Conservation (phyloP, 2,888 invertebrate species). For the Dexiosoma caninum region DNA sequence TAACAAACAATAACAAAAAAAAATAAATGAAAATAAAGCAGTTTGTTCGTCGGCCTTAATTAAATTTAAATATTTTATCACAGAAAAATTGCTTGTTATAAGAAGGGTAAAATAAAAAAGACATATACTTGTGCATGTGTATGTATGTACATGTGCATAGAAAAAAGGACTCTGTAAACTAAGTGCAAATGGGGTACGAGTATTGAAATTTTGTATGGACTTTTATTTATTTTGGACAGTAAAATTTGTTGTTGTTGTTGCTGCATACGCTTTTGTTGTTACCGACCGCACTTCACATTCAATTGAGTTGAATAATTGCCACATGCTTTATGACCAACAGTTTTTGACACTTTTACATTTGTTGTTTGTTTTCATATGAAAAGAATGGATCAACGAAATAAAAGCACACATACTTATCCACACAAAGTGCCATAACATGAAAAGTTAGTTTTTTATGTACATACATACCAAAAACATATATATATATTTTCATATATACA, state of each 20-base stretch:
- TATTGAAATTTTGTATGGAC: conserved; percentile 30
- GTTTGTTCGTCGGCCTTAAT: conserved; percentile 76
- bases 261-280: conserved; percentile 36
- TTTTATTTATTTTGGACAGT: conserved; percentile 45
- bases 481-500: too few relatives aligned
- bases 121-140: conserved; percentile 3
- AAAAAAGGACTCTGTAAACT: too few relatives aligned
- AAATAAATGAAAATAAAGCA: conserved; percentile 55
- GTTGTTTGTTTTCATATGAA: conserved; percentile 12
- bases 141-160: conserved; percentile 33
- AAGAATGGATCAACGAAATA: not conserved
- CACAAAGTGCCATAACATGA: too few relatives aligned
- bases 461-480: too few relatives aligned
- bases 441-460: too few relatives aligned
- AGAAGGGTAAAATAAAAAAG: conserved; percentile 43
- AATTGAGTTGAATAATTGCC: conserved; percentile 77
- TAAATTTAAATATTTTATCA: conserved; percentile 78
- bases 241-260: not conserved
- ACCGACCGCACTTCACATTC: conserved; percentile 75
- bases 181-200: too few relatives aligned
- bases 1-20: conserved; percentile 9
- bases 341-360: conserved; percentile 74
- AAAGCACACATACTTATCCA: not conserved
- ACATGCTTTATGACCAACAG: conserved; percentile 76
- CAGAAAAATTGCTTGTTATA: conserved; percentile 75